Percentiles rank a stretch among this genome's conserved stretches.
Evolutionary conservation across 2,888 invertebrate species (phyloP).

Genomic region (Idaea dimidiata): DNA sequence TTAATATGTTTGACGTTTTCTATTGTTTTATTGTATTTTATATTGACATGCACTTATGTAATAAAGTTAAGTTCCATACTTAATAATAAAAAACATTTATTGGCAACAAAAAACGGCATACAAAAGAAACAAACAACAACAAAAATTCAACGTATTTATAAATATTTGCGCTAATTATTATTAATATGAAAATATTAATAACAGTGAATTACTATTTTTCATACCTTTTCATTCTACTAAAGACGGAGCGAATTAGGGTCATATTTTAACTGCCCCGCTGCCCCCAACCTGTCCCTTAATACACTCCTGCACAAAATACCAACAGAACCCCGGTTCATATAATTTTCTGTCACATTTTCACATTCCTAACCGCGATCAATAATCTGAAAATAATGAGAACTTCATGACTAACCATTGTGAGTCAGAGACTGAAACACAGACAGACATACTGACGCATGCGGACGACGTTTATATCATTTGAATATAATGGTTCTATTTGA

Average conservation of each 20-base stretch:
- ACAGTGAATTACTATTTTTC: too few species aligned
- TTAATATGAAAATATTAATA: too few species aligned
- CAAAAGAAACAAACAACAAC: too few species aligned
- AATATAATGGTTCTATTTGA: background rate
- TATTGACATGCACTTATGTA: too few species aligned
- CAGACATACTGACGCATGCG: slow-evolving; percentile 15
- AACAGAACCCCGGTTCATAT: background rate
- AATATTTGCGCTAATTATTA: too few species aligned
- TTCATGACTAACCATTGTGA: slow-evolving; percentile 20
- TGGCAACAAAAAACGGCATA: too few species aligned
- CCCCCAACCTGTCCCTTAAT: background rate
- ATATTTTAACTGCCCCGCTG: background rate
- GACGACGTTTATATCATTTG: background rate
- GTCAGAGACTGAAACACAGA: slow-evolving; percentile 11
- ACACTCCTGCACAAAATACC: background rate
- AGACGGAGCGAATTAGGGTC: background rate
- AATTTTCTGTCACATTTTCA: background rate
- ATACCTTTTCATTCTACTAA: too few species aligned
- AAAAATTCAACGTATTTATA: too few species aligned
- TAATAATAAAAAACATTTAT: too few species aligned
- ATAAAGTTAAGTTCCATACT: too few species aligned
- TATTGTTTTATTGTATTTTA: too few species aligned
- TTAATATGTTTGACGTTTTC: too few species aligned
- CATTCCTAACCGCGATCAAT: slow-evolving; percentile 9
- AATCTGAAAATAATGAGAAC: slow-evolving; percentile 26